A percentile compares a stretch with the other conserved stretches of the same genome.
Conservation (phyloP, 2,888 invertebrate genomes). For the Atethmia centrago region DNA sequence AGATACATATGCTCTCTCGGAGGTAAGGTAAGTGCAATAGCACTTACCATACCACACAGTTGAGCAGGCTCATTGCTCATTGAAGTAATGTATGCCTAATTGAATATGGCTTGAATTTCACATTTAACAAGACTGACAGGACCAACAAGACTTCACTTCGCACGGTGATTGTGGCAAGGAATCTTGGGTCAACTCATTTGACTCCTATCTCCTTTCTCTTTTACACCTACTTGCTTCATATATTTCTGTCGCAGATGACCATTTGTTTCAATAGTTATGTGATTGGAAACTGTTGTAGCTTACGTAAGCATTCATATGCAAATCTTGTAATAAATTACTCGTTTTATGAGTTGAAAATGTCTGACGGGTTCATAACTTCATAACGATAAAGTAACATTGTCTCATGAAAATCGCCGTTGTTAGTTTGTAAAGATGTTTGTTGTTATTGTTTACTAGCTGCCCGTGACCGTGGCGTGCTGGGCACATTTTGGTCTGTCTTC, state of each 20-base stretch:
- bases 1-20: no score
- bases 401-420: slow-evolving; percentile 16
- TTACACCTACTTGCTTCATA: slow-evolving; percentile 67
- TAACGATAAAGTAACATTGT: slow-evolving; percentile 35
- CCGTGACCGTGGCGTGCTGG: no score
- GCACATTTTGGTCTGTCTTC: no score
- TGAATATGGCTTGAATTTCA: slow-evolving; percentile 85
- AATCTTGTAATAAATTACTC: slow-evolving; percentile 63
- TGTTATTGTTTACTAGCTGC: slow-evolving; percentile 4
- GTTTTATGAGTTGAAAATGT: slow-evolving; percentile 47
- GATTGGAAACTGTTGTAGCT: slow-evolving; percentile 72
- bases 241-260: slow-evolving; percentile 59
- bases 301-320: slow-evolving; percentile 71
- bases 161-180: slow-evolving; percentile 88
- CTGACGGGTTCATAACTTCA: neutral
- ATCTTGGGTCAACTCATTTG: slow-evolving; percentile 87
- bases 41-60: slow-evolving; percentile 43
- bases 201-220: slow-evolving; percentile 75
- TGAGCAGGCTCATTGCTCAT: slow-evolving; percentile 71
- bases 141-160: slow-evolving; percentile 85
- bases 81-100: slow-evolving; percentile 81
- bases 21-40: no score
- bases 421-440: slow-evolving; percentile 12
- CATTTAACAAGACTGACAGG: slow-evolving; percentile 79
- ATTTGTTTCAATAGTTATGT: slow-evolving; percentile 67